phyloP scores from a whole-genome alignment of 2,113 vertebrate species.

The Lepus europaeus region DNA sequence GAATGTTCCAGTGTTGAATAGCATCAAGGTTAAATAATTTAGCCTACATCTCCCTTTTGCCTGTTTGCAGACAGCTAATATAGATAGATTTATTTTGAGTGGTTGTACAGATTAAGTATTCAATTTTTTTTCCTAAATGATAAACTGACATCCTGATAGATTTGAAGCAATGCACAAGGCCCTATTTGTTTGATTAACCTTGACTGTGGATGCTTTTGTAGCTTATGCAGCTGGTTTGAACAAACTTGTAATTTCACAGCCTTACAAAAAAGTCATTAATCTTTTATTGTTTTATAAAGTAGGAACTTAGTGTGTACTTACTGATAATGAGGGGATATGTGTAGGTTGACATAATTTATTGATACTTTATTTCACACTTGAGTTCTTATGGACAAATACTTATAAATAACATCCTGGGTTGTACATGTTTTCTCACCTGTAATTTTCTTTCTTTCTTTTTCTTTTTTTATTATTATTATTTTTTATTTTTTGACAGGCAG shows the following conservation, averaged over 20 bases:
- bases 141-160: conserved; percentile 57
- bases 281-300: conserved; percentile 65
- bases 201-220: conserved; percentile 57
- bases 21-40: conserved; percentile 57
- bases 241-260: conserved; percentile 66
- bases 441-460: not conserved
- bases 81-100: conserved; percentile 37
- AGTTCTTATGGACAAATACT: conserved; percentile 65
- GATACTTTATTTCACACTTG: conserved; percentile 63
- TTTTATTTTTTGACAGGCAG: no score
- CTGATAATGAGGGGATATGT: conserved; percentile 62
- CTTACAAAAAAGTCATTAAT: conserved; percentile 71
- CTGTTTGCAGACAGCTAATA: not conserved
- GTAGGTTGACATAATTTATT: conserved; percentile 77
- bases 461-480: not conserved
- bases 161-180: conserved; percentile 30
- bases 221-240: conserved; percentile 58
- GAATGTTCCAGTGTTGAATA: not conserved
- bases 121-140: conserved; percentile 43
- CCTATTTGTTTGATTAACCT: conserved; percentile 76
- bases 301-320: conserved; percentile 70
- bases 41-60: not conserved
- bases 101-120: conserved; percentile 55
- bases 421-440: conserved; percentile 35
- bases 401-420: conserved; percentile 46